Percentiles rank a stretch among this genome's conserved stretches.
These are phyloP conservation scores for Corythoichthys intestinalis DNA, from an alignment of 2,113 vertebrate species.

Conservation along the genomic window DNA sequence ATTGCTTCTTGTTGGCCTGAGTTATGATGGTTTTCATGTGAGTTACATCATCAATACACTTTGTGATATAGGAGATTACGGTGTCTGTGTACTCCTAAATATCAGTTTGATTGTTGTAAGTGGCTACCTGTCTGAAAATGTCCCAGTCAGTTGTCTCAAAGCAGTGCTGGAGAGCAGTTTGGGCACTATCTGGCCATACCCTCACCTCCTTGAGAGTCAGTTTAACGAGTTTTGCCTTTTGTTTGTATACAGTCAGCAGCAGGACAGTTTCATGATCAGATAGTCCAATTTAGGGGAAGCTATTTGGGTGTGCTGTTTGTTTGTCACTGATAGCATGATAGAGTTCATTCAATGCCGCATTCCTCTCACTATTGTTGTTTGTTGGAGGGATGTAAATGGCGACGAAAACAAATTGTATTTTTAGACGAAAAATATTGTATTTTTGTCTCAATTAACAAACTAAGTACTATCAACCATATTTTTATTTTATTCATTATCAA, in stretches of 20 bases:
- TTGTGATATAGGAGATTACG: not conserved
- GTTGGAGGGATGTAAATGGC: too few relatives aligned
- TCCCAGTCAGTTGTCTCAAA: slow-evolving; percentile 12
- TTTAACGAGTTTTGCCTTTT: not conserved
- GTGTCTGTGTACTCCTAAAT: not conserved
- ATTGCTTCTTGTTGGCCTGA: not conserved
- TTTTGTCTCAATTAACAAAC: too few relatives aligned
- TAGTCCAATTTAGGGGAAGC: not conserved
- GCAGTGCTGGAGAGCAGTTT: slow-evolving; percentile 9
- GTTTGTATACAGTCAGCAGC: slow-evolving; percentile 7
- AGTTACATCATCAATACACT: not conserved
- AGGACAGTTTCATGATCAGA: slow-evolving; percentile 4
- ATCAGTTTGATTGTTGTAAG: not conserved
- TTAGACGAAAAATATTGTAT: too few relatives aligned
- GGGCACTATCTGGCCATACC: slow-evolving; percentile 12
- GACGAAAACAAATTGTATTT: too few relatives aligned
- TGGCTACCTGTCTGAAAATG: slow-evolving; percentile 19
- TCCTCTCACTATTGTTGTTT: too few relatives aligned
- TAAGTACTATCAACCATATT: too few relatives aligned
- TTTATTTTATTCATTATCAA: too few relatives aligned
- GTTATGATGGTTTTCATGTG: not conserved
- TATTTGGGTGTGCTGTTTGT: too few relatives aligned
- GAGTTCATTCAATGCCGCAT: too few relatives aligned
- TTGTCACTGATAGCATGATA: too few relatives aligned
- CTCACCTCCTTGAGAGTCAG: not conserved